Evolutionary conservation across 1,140 invertebrate genomes (phyloP).

Genomic region (Ostrea denselamellosa): DNA sequence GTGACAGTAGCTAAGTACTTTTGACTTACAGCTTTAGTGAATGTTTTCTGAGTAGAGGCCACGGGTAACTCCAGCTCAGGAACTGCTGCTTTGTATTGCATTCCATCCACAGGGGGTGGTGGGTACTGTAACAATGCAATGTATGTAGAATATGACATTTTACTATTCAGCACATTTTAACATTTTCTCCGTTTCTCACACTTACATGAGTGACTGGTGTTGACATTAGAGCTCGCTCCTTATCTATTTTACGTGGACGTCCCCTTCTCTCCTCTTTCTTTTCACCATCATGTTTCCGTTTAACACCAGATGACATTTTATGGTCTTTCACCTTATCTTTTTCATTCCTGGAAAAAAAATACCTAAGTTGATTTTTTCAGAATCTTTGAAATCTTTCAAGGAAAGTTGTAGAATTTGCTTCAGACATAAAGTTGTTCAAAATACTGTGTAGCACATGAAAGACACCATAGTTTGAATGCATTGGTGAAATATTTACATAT

Average conservation of each 20-base stretch:
- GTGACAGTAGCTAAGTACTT: no score
- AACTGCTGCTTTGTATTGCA: background rate
- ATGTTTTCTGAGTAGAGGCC: background rate
- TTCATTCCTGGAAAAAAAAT: constrained; percentile 41
- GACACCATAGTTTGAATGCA: no score
- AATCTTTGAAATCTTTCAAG: background rate
- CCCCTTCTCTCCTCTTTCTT: constrained; percentile 38
- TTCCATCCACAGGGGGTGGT: background rate
- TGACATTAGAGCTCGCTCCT: constrained; percentile 7
- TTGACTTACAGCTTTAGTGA: constrained; percentile 20
- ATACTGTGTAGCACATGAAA: background rate
- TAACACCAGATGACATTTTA: constrained; percentile 52
- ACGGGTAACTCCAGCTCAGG: constrained; percentile 8
- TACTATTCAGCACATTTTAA: background rate
- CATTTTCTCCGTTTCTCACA: no score
- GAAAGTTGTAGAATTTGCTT: background rate
- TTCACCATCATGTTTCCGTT: constrained; percentile 56
- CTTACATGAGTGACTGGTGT: constrained; percentile 10
- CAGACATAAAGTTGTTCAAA: constrained; percentile 31
- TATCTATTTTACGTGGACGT: constrained; percentile 30
- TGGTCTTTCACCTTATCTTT: constrained; percentile 58
- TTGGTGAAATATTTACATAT: no score
- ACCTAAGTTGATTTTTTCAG: background rate
- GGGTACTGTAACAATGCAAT: background rate
- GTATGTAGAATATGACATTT: background rate